Percentiles rank a stretch among this genome's conserved stretches.
Evolutionary conservation across 2,888 invertebrate genomes (phyloP).

Genomic region (Rhogogaster chlorosoma): DNA sequence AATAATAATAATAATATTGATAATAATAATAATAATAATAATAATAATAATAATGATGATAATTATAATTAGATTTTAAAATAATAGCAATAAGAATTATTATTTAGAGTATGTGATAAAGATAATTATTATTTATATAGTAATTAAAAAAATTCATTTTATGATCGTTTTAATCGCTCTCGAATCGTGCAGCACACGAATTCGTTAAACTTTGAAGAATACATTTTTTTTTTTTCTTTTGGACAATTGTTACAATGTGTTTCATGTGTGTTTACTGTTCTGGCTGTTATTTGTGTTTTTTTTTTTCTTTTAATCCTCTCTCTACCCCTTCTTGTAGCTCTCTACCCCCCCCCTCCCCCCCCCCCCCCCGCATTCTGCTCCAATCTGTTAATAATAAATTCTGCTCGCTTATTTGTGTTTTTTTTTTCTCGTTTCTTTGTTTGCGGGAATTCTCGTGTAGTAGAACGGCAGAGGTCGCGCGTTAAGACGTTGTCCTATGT

Average conservation of each 20-base stretch:
- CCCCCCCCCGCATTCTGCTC: neutral
- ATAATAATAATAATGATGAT: conserved; percentile 51
- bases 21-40: conserved; percentile 38
- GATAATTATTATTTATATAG: conserved; percentile 67
- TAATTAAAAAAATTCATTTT: conserved; percentile 67
- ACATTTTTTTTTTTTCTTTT: conserved; percentile 57
- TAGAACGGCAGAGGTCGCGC: conserved; percentile 55
- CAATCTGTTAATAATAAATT: conserved; percentile 51
- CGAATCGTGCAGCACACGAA: conserved; percentile 60
- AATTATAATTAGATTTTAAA: conserved; percentile 45
- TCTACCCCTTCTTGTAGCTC: neutral
- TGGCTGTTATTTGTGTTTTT: neutral
- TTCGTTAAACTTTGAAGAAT: conserved; percentile 67
- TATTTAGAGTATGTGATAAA: conserved; percentile 61
- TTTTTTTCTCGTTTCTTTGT: conserved; percentile 53
- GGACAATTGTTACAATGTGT: conserved; percentile 28
- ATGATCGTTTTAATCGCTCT: conserved; percentile 63
- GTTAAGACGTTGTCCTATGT: conserved; percentile 64
- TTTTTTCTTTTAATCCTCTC: neutral
- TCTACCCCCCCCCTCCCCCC: neutral
- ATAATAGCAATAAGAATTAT: conserved; percentile 45
- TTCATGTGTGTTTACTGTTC: conserved; percentile 1
- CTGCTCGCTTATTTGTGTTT: conserved; percentile 53
- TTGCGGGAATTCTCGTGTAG: conserved; percentile 38
- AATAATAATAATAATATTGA: conserved; percentile 54